Base-by-base conservation (phyloP, 1,140 invertebrate genomes). In the Coelopa frigida region DNA sequence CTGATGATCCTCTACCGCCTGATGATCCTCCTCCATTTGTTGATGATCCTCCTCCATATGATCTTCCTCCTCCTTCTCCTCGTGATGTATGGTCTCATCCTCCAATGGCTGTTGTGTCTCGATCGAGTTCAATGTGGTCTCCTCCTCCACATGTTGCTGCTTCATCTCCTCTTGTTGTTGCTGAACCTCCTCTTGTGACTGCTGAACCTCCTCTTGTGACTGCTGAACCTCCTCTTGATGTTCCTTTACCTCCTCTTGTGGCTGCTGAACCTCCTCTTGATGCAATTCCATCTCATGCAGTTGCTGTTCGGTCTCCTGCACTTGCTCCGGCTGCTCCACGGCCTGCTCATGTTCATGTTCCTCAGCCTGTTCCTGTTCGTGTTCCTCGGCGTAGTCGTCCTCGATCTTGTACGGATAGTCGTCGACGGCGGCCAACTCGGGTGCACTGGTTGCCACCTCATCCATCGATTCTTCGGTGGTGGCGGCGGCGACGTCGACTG, bases 391-490 rank as follows among this genome's bases (percentile, higher is more conserved):
- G 10, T 66, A 66, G 29, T 67, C 63, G 42, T 66, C 59, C 11
- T 66, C 62, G 10, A 66, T 59, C 47, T 67, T 67, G 49, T 67
- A 67, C 12, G 63, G 63, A 56, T 67, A 67, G 26, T 67, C 62
- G 31, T 67, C 61, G 22, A 58, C 54, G 14, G 32, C 23, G n/a
- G 23, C 12, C 33, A 43, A 42, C 44, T 7, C 7, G 15, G n/a
- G 1, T 38, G 56, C 57, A 12, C 32, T 50, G 3, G 48, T 36
- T 14, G 61, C 60, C 1, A 53, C 59, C 20, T 57, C 51, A 4
- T 44, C 50, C 2, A 59, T 53, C 27, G 20, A 18, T n/a, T 50
- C 54, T 33, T 61, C 52, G 4, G 54, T 59, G 14, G 49, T 50
- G 26, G 56, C 27, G 4, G 21, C 51, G 49, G 56, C 54, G 4